phyloP scores from a whole-genome alignment of 2,888 invertebrate genomes.

The Zeuzera pyrina region DNA sequence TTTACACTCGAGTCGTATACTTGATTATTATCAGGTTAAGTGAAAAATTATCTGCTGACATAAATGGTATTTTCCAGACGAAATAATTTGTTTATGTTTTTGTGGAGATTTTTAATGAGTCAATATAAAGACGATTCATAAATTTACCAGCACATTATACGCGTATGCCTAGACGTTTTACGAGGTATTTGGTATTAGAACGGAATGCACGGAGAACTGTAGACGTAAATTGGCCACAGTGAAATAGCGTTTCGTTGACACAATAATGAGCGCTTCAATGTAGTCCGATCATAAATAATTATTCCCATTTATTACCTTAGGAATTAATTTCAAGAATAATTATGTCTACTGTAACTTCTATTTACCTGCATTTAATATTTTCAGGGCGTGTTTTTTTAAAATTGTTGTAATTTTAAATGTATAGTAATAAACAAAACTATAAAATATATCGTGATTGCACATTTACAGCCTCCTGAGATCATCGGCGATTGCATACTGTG shows the following conservation, averaged over 20 bases:
- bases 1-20: too few relatives aligned
- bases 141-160: constrained; percentile 53
- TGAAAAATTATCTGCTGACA: too few relatives aligned
- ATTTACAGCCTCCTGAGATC: constrained; percentile 15
- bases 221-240: constrained; percentile 29
- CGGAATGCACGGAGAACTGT: constrained; percentile 44
- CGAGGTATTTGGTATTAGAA: constrained; percentile 54
- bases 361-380: too few relatives aligned
- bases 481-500: constrained; percentile 9
- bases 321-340: too few relatives aligned
- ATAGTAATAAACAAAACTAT: too few relatives aligned
- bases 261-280: too few relatives aligned
- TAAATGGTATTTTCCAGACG: constrained; percentile 22
- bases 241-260: constrained; percentile 9
- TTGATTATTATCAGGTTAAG: too few relatives aligned
- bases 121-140: constrained; percentile 23
- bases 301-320: too few relatives aligned
- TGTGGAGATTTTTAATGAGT: constrained; percentile 29
- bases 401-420: too few relatives aligned
- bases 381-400: too few relatives aligned
- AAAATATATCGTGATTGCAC: constrained; percentile 9
- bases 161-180: constrained; percentile 58
- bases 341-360: too few relatives aligned
- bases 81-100: constrained; percentile 32
- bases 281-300: too few relatives aligned